Evolutionary conservation across 2,113 vertebrate species (phyloP).

Genomic region (Tamias sibiricus): DNA sequence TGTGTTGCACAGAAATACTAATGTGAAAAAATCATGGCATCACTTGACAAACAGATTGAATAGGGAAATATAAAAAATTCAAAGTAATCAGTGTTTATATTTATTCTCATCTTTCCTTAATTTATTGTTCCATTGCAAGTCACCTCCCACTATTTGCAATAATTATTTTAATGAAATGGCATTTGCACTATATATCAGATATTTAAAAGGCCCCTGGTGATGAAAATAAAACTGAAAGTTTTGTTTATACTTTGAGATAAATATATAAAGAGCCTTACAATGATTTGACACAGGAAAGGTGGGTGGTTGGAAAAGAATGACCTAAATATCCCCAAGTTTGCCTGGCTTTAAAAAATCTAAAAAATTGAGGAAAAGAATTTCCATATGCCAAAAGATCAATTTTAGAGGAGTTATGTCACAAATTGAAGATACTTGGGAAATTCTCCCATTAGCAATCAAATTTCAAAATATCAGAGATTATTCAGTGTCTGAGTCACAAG

Average conservation of each 20-base stretch:
- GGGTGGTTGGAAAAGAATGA: neutral
- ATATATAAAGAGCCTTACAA: neutral
- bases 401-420: neutral
- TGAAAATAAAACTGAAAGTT: neutral
- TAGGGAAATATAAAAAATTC: neutral
- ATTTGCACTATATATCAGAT: neutral
- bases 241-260: neutral
- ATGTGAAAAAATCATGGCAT: neutral
- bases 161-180: neutral
- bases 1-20: neutral
- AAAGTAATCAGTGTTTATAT: neutral
- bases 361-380: neutral
- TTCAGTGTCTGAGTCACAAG: neutral
- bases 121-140: conserved; percentile 14
- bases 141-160: neutral
- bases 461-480: conserved; percentile 27
- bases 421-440: neutral
- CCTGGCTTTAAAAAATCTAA: neutral
- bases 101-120: neutral
- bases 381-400: neutral
- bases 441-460: neutral
- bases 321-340: neutral
- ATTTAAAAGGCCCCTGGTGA: neutral
- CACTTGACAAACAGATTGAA: neutral
- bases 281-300: neutral